phyloP scores from a whole-genome alignment of 2,888 invertebrate genomes.

The Branchellion lobata region DNA sequence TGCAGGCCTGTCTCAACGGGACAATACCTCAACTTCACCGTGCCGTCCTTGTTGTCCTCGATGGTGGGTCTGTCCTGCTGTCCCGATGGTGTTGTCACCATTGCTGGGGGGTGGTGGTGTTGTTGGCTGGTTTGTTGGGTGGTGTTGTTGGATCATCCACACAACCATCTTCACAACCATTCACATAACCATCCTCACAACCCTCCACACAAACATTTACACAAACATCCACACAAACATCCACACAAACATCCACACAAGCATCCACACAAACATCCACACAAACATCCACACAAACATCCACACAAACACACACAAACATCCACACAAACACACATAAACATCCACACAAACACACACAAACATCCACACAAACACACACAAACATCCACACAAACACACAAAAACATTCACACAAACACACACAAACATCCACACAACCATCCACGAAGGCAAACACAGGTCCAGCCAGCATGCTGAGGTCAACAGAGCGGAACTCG shows the following conservation, averaged over 20 bases:
- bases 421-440: conserved; percentile 44
- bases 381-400: too few species aligned
- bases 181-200: too few species aligned
- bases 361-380: too few species aligned
- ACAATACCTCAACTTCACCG: conserved; percentile 90
- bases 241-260: conserved; percentile 13
- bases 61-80: conserved; percentile 73
- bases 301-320: too few species aligned
- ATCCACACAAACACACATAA: too few species aligned
- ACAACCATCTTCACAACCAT: too few species aligned
- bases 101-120: conserved; percentile 68
- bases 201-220: too few species aligned
- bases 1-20: conserved; percentile 92
- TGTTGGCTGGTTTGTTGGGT: too few species aligned
- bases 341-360: too few species aligned
- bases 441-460: conserved; percentile 62
- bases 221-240: conserved; percentile 23
- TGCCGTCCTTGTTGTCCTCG: conserved; percentile 89
- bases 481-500: conserved; percentile 58
- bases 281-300: too few species aligned
- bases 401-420: too few species aligned
- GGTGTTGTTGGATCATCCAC: conserved; percentile 36
- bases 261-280: too few species aligned
- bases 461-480: conserved; percentile 61
- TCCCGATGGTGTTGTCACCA: conserved; percentile 93